Conservation (phyloP, 2,888 invertebrate species). For the Cataglyphis rosenhaueri region DNA sequence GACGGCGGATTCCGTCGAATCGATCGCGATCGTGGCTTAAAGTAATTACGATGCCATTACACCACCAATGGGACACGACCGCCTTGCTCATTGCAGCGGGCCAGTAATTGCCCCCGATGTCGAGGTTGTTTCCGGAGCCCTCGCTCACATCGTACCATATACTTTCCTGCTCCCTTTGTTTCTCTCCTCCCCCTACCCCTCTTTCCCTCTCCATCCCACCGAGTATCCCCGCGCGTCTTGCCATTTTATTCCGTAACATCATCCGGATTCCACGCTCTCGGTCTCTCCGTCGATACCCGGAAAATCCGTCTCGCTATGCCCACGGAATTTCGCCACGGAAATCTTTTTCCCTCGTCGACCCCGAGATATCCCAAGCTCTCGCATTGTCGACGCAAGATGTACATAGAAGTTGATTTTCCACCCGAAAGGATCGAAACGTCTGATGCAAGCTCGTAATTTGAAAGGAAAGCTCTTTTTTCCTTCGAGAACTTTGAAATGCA, state of each 20-base stretch:
- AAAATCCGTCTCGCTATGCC: slow-evolving; percentile 28
- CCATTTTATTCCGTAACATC: slow-evolving; percentile 20
- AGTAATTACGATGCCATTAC: slow-evolving; percentile 45
- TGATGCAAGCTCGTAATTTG: slow-evolving; percentile 17
- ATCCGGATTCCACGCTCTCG: slow-evolving; percentile 9
- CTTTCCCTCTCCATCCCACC: not conserved
- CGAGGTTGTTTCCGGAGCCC: slow-evolving; percentile 23
- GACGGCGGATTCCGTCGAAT: slow-evolving; percentile 12
- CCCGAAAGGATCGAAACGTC: slow-evolving; percentile 18
- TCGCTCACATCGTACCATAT: slow-evolving; percentile 18
- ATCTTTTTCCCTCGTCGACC: not conserved
- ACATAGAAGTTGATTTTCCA: slow-evolving; percentile 31
- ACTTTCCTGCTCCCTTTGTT: slow-evolving; percentile 24
- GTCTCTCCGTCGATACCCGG: slow-evolving; percentile 15
- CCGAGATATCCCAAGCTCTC: not conserved
- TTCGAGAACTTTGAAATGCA: not conserved
- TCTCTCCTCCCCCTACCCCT: not conserved
- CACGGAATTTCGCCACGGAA: slow-evolving; percentile 34
- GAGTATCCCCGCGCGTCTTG: not conserved
- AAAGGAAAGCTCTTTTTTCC: not conserved
- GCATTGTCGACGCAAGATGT: not conserved
- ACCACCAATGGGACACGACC: slow-evolving; percentile 32
- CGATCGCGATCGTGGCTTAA: slow-evolving; percentile 5
- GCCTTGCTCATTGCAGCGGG: slow-evolving; percentile 30
- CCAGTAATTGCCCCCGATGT: slow-evolving; percentile 46